phyloP scores from a whole-genome alignment of 2,113 vertebrate genomes.

The Formicarius rufipectus region DNA sequence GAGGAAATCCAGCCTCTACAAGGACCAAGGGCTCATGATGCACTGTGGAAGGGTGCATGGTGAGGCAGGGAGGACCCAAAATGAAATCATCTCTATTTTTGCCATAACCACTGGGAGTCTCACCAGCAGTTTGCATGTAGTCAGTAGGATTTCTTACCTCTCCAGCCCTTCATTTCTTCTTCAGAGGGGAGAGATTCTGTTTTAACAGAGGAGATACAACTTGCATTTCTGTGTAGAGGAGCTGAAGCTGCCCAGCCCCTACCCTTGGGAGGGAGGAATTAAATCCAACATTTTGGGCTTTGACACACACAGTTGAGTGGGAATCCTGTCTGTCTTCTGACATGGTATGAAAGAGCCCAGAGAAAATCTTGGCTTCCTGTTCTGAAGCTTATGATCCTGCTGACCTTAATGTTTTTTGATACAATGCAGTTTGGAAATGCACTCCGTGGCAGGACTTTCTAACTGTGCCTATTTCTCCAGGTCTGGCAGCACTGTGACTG shows the following conservation, averaged over 20 bases:
- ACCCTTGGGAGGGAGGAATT: neutral
- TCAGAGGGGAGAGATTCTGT: neutral
- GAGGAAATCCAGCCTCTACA: conserved; percentile 33
- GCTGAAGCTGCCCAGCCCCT: neutral
- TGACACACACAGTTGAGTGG: neutral
- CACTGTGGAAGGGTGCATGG: conserved; percentile 99
- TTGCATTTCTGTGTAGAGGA: neutral
- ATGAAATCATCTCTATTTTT: neutral
- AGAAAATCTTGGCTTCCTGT: neutral
- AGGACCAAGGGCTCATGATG: conserved; percentile 98
- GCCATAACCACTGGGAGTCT: fast-evolving
- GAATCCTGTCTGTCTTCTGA: neutral
- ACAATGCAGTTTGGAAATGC: neutral
- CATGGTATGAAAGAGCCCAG: neutral
- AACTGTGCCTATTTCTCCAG: conserved; percentile 58
- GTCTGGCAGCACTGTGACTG: conserved; percentile 99
- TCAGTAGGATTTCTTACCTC: neutral
- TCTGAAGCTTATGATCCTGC: neutral
- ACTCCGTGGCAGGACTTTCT: neutral
- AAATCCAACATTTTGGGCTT: neutral
- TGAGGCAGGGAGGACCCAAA: conserved; percentile 42
- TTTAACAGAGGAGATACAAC: neutral
- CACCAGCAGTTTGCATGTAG: fast-evolving
- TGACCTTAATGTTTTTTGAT: neutral
- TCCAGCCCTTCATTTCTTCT: neutral